phyloP scores from a whole-genome alignment of 2,113 vertebrate genomes.

The Corythornis cristatus region DNA sequence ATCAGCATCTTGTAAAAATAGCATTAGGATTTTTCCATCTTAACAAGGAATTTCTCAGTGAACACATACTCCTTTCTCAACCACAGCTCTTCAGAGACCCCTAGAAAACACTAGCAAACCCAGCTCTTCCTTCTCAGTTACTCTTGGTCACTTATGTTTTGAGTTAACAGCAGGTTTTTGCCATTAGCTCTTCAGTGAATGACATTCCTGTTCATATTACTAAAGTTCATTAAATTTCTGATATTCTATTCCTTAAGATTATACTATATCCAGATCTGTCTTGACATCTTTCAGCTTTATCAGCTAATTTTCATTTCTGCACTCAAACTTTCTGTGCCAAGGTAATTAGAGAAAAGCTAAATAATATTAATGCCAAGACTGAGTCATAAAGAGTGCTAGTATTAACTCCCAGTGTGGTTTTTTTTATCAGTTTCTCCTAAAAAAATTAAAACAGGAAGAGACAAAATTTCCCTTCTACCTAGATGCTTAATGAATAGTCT shows the following conservation, averaged over 20 bases:
- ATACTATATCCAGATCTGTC: background rate
- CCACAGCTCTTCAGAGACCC: background rate
- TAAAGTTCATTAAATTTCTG: background rate
- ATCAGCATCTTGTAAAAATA: background rate
- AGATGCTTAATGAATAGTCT: background rate
- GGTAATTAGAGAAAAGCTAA: slow-evolving; percentile 14
- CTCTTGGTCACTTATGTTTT: background rate
- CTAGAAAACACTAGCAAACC: background rate
- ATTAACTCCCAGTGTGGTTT: background rate
- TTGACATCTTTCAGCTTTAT: background rate
- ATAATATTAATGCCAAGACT: background rate
- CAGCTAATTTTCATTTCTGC: background rate
- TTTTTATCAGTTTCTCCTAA: background rate
- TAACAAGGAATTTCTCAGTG: background rate
- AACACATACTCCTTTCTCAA: background rate
- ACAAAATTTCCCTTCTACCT: background rate
- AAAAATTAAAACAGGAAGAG: background rate
- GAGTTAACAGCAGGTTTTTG: background rate
- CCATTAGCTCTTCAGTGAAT: background rate
- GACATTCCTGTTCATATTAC: background rate
- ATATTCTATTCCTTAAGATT: slow-evolving; percentile 1
- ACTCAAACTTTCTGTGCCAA: background rate
- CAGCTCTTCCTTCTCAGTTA: background rate
- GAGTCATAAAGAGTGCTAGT: background rate
- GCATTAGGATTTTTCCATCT: background rate